phyloP scores from a whole-genome alignment of 1,140 invertebrate genomes.

The Trichoplusia ni region DNA sequence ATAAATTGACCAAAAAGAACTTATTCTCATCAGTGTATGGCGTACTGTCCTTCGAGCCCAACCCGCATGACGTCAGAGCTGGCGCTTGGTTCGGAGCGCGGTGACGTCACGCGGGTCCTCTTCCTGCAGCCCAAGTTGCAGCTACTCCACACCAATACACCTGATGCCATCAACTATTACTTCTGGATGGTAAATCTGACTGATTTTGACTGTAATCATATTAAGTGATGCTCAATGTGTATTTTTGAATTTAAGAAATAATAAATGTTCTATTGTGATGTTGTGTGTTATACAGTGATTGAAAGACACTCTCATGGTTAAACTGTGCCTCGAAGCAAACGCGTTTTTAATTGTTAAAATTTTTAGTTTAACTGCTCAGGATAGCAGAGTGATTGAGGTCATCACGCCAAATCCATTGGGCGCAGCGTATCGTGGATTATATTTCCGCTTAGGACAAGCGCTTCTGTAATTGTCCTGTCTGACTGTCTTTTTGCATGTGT shows the following conservation, averaged over 20 bases:
- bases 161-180: constrained; percentile 78
- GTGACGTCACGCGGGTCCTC: constrained; percentile 68
- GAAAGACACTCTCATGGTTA: no score
- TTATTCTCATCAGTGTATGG: constrained; percentile 64
- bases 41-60: constrained; percentile 51
- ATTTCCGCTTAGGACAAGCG: no score
- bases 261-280: not conserved
- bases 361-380: no score
- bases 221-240: not conserved
- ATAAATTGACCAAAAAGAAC: not conserved
- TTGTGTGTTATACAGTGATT: no score
- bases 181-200: constrained; percentile 79
- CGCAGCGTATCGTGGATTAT: no score
- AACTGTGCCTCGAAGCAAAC: no score
- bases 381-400: no score
- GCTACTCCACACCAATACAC: constrained; percentile 73
- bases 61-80: constrained; percentile 58
- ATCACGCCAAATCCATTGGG: no score
- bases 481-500: no score
- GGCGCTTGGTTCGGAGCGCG: constrained; percentile 77
- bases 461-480: no score
- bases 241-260: not conserved
- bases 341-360: no score
- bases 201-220: no score
- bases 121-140: constrained; percentile 77